Conservation (phyloP, 2,113 vertebrate species). For the Etheostoma cragini region DNA sequence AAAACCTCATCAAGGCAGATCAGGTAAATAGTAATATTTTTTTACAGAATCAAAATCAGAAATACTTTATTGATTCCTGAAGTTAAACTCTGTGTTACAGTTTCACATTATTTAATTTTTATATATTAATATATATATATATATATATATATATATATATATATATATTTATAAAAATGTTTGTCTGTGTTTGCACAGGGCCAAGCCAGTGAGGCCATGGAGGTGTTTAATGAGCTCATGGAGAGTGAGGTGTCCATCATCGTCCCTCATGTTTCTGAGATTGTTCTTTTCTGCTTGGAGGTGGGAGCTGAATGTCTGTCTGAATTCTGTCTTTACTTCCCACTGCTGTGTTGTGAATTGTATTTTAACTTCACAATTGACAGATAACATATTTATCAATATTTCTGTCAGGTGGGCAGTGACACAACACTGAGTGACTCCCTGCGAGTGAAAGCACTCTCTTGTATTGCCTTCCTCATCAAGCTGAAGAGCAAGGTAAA, state of each 20-base stretch:
- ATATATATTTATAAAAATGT: not conserved
- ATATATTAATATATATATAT: too few relatives aligned
- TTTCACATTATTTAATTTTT: too few relatives aligned
- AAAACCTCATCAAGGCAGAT: conserved; percentile 85
- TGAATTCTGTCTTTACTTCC: not conserved
- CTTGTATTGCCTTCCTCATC: conserved; percentile 87
- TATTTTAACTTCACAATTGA: not conserved
- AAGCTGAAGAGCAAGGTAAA: conserved; percentile 88
- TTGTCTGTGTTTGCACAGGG: conserved; percentile 73
- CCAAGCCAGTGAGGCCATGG: conserved; percentile 89
- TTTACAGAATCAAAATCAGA: too few relatives aligned
- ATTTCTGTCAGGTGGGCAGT: conserved; percentile 82
- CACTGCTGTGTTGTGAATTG: not conserved
- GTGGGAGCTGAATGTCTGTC: conserved; percentile 58
- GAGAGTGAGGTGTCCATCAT: conserved; percentile 89
- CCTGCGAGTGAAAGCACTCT: conserved; percentile 88
- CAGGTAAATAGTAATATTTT: conserved; percentile 78
- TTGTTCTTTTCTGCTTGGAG: conserved; percentile 89
- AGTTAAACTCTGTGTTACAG: too few relatives aligned
- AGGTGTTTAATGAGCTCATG: conserved; percentile 91
- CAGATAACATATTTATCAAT: not conserved
- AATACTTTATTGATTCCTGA: too few relatives aligned
- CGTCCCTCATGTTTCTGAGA: conserved; percentile 84
- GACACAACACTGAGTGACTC: conserved; percentile 81
- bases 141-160: too few relatives aligned